Evolutionary conservation across 2,113 vertebrate genomes (phyloP), one percentile per base, ranked within the genome.

Genomic region (Nymphicus hollandicus): DNA sequence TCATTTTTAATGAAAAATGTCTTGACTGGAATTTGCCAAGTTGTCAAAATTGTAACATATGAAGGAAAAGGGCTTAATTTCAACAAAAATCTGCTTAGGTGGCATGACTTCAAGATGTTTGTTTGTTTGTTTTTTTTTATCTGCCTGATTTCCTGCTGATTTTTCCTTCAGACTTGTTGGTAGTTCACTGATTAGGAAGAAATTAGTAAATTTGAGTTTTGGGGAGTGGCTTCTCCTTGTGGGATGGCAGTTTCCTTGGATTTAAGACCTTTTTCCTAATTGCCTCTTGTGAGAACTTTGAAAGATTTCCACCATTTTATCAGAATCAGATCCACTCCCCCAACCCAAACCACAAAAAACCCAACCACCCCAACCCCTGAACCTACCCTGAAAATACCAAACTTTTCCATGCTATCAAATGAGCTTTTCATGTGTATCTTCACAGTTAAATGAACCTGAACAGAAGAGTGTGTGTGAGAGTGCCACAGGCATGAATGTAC

Each of bases 281-380:
- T 58, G 8, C 13, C 6, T 66, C 43, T 33, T 82, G 22, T 53
- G 28, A 53, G 46, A 71, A 28, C 28, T 66, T 58, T 24, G 15
- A 27, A 35, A 46, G 37, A 1, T 49, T 63, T 43, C 18, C 12
- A 55, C 3, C 6, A 37, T 73, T 72, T 78, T 20, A 7, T 79
- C 31, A 41, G 64, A 78, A 37, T 56, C 8, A 44, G 24, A 39
- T 73, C 29, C 8, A 18, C 22, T 4, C 46, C 7, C 4, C 7
- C 3, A 35, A 5, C 3, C 6, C 27, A 74, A 69, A 72, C 17
- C 6, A n/a, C 6, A 23, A 41, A 44, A 46, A 15, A 1, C 0
- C 6, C 9, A 29, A 12, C 4, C 6, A 46, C 6, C 8, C 6
- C 5, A 18, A 7, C 0, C 2, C 8, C 22, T 4, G 44, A 46